Percentiles rank a stretch among this genome's conserved stretches.
phyloP scores from a whole-genome alignment of 2,797 vertebrate genomes.

The Falco cherrug region DNA sequence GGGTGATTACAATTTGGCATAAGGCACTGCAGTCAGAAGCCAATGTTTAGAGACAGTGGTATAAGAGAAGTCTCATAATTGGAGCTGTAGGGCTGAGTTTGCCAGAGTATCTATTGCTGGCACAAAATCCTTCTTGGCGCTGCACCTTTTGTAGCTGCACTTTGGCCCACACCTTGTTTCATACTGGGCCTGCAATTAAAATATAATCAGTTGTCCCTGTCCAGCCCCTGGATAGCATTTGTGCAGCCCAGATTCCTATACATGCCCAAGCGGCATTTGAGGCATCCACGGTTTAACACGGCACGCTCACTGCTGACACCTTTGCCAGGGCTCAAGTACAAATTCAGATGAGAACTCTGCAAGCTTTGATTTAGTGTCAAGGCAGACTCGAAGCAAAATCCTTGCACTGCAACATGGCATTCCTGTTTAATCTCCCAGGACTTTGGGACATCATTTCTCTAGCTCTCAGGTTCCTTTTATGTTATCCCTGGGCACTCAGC shows the following conservation, averaged over 20 bases:
- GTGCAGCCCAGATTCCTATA: background rate
- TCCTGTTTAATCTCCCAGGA: background rate
- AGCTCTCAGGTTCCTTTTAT: background rate
- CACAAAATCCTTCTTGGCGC: conserved; percentile 32
- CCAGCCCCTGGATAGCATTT: background rate
- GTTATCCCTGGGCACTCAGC: background rate
- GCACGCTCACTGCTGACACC: rapidly evolving
- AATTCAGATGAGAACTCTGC: background rate
- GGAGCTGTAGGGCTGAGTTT: conserved; percentile 42
- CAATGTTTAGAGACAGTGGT: conserved; percentile 63
- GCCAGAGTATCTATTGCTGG: conserved; percentile 57
- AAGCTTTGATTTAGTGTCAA: background rate
- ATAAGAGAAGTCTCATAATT: conserved; percentile 57
- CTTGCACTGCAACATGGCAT: background rate
- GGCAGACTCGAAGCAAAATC: background rate
- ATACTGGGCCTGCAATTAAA: conserved; percentile 49
- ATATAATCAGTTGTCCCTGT: conserved; percentile 16
- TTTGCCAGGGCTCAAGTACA: rapidly evolving
- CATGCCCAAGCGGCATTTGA: background rate
- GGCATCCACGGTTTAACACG: background rate
- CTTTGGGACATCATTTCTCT: background rate
- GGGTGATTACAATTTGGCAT: conserved; percentile 60
- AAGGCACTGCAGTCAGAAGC: conserved; percentile 25
- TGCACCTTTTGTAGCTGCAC: conserved; percentile 30
- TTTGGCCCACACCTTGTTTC: conserved; percentile 54